Evolutionary conservation across 2,888 invertebrate species (phyloP), one percentile per base, ranked within the genome.

Genomic region (Acrobasis repandana): DNA sequence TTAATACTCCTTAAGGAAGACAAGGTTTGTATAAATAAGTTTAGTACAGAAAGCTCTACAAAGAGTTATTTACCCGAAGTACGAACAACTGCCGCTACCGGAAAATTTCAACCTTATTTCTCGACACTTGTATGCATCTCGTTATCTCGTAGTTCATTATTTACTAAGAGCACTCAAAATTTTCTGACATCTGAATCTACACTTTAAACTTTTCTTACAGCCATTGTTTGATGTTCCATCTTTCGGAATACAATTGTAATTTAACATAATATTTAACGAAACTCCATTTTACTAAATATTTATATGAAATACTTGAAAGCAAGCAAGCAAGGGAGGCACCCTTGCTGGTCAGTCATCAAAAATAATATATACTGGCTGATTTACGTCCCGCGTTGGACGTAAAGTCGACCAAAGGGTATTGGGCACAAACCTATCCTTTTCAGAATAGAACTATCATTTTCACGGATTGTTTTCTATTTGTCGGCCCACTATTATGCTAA

Each of bases 61-160:
- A 51, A 51, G n/a, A 54, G n/a, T 38, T 38, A 54, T 38, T 54
- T 3, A 18, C 18, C 16, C 36, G 36, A 9, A 54, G 18, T 38
- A 38, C 43, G n/a, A 43, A n/a, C n/a, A 14, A 43, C 43, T 14
- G n/a, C 14, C 43, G 0, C 43, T 11, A 11, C 14, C 28, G 28
- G 28, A 43, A n/a, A 43, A 43, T 11, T n/a, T n/a, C 43, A n/a
- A 14, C 43, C 43, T n/a, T 43, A 2, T 38, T 20, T 16, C 48
- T 38, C 49, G 36, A 38, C 20, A 72, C 70, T 74, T 80, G 83
- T 83, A 72, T 85, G 82, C 85, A 82, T 74, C 80, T 88, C 83
- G 83, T 88, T 88, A 88, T 77, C 80, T 80, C 70, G 70, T 76
- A 77, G 74, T 78, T 72, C 68, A 74, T 76, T 85, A 81, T 85